Percentiles rank a stretch among this genome's conserved stretches.
phyloP scores from a whole-genome alignment of 2,888 invertebrate species.

The Amaurobius ferox region DNA sequence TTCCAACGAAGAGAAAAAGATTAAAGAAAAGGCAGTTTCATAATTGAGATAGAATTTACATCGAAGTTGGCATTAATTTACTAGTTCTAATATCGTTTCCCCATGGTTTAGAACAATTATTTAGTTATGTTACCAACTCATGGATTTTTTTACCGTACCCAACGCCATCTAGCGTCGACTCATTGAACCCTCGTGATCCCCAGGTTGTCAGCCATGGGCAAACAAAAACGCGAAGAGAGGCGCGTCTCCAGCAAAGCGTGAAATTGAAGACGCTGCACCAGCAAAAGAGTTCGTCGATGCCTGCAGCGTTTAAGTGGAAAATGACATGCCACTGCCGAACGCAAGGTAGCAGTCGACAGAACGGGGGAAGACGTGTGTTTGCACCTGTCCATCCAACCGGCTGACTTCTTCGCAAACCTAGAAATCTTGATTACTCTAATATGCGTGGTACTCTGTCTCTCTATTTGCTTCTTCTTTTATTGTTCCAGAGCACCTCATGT shows the following conservation, averaged over 20 bases:
- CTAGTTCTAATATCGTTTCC: no score
- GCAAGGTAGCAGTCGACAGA: conserved; percentile 19
- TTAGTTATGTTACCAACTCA: no score
- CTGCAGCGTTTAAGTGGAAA: conserved; percentile 56
- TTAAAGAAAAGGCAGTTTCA: no score
- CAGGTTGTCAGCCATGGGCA: not conserved
- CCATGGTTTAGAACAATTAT: no score
- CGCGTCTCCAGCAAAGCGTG: conserved; percentile 62
- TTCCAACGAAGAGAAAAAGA: no score
- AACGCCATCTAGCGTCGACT: not conserved
- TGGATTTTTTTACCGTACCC: not conserved
- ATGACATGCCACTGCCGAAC: conserved; percentile 53
- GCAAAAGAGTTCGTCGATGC: conserved; percentile 17
- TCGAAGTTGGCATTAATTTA: no score
- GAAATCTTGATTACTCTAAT: conserved; percentile 66
- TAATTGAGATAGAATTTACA: no score
- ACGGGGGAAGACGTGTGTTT: conserved; percentile 34
- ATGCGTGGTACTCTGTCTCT: conserved; percentile 30
- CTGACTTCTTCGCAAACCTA: conserved; percentile 31
- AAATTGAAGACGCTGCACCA: conserved; percentile 58
- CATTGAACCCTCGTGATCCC: not conserved
- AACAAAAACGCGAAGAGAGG: conserved; percentile 14
- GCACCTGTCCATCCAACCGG: conserved; percentile 61
- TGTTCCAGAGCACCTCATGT: conserved; percentile 19
- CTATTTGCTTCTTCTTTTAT: not conserved